Percentiles rank a stretch among this genome's conserved stretches.
phyloP scores from a whole-genome alignment of 1,140 invertebrate genomes.

The Lutraria rhynchaena region DNA sequence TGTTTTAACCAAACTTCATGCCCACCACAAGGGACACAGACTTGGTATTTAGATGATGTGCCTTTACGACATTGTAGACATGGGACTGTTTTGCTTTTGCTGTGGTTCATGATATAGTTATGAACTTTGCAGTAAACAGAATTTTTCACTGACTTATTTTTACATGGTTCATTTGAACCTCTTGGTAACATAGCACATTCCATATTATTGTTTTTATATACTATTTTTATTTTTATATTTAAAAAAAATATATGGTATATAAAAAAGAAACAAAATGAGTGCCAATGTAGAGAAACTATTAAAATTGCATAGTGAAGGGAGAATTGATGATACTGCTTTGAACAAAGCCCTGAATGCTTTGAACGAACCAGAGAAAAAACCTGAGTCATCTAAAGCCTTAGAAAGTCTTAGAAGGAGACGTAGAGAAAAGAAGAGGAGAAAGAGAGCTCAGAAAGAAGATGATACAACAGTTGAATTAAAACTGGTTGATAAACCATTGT shows the following conservation, averaged over 20 bases:
- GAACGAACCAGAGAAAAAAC: neutral
- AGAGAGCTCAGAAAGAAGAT: too few relatives aligned
- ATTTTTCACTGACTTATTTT: constrained; percentile 8
- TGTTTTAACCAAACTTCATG: constrained; percentile 1
- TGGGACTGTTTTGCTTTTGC: neutral
- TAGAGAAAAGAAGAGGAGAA: constrained; percentile 19
- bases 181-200: neutral
- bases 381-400: neutral
- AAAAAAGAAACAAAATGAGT: constrained; percentile 10
- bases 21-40: constrained; percentile 2
- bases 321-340: constrained; percentile 13
- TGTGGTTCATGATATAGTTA: neutral
- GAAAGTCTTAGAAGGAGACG: neutral
- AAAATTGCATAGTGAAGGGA: neutral
- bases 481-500: constrained; percentile 9
- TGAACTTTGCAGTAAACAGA: constrained; percentile 4
- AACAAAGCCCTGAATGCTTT: neutral
- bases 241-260: constrained; percentile 13
- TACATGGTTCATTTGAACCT: constrained; percentile 17
- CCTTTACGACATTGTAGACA: constrained; percentile 27
- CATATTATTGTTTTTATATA: too few relatives aligned
- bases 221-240: too few relatives aligned
- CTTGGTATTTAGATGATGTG: constrained; percentile 1
- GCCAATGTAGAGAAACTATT: neutral
- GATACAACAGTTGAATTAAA: neutral